phyloP scores from a whole-genome alignment of 2,888 invertebrate species.

The Ganaspis brasiliensis region DNA sequence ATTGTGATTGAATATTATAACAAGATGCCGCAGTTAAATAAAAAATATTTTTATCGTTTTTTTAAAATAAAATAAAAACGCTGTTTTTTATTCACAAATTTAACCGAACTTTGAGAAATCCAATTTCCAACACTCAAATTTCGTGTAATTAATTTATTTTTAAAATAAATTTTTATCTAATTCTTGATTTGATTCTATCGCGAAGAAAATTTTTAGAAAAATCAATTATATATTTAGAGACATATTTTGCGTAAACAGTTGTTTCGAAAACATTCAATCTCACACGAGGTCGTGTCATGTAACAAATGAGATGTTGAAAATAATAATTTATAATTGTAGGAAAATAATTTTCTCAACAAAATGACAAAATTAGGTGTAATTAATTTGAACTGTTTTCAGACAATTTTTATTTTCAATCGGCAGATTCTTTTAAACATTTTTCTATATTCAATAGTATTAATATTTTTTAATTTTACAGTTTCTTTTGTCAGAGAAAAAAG shows the following conservation, averaged over 20 bases:
- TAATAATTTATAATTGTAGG: not conserved
- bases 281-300: not conserved
- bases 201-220: no score
- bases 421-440: no score
- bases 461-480: no score
- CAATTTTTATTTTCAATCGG: not conserved
- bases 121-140: not conserved
- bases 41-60: conserved; percentile 29
- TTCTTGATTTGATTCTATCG: no score
- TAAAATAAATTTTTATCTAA: no score
- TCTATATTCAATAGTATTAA: no score
- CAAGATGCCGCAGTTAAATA: conserved; percentile 1
- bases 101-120: not conserved
- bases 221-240: not conserved
- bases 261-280: not conserved
- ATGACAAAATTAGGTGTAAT: not conserved
- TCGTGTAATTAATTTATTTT: no score
- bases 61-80: not conserved
- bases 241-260: not conserved
- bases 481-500: no score
- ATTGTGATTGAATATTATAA: conserved; percentile 5
- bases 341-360: not conserved
- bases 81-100: not conserved
- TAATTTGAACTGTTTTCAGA: not conserved
- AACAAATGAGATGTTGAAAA: not conserved